Evolutionary conservation across 2,888 invertebrate genomes (phyloP), one percentile per base, ranked within the genome.

Genomic region (Halictus quadricinctus): DNA sequence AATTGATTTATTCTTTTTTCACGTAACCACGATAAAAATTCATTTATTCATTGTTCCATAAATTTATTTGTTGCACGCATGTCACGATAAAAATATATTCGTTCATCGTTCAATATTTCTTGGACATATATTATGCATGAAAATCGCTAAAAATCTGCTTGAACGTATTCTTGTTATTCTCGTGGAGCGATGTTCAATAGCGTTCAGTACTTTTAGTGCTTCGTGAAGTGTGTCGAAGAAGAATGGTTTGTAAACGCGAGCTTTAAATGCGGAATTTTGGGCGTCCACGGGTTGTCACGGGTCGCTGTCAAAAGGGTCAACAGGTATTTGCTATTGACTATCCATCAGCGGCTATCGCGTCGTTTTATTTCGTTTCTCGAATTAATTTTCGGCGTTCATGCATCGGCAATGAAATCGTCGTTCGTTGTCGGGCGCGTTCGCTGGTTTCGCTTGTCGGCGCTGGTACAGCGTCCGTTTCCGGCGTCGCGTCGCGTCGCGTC

Each of bases 351-450:
- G 29, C n/a, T 6, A 36, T 70, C 18, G 18, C 15, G 4, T 5
- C 18, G 18, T 29, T 66, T 50, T 6, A 29, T 21, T 50, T 50
- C 64, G 66, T 66, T 66, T 21, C 36, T 29, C 36, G 21, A 36
- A 66, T 66, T 66, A 66, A 66, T 66, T 66, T 66, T 66, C 66
- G 29, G 66, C 66, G 36, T 18, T 66, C 66, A 18, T 66, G 66
- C 36, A 18, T 36, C 66, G 66, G 29, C 18, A 18, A 66, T 66
- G 66, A 8, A 66, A 18, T 36, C 29, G 29, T 29, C 36, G 36
- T 18, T 36, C 18, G 15, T 36, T 36, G 13, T 25, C 60, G 36
- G 36, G 36, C 8, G 21, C 8, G 60, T 13, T 13, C 1, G 60
- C 36, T 18, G 21, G n/a, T 36, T n/a, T 66, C 29, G 29, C 21